phyloP scores from a whole-genome alignment of 2,888 invertebrate species.

The Plagodis pulveraria region DNA sequence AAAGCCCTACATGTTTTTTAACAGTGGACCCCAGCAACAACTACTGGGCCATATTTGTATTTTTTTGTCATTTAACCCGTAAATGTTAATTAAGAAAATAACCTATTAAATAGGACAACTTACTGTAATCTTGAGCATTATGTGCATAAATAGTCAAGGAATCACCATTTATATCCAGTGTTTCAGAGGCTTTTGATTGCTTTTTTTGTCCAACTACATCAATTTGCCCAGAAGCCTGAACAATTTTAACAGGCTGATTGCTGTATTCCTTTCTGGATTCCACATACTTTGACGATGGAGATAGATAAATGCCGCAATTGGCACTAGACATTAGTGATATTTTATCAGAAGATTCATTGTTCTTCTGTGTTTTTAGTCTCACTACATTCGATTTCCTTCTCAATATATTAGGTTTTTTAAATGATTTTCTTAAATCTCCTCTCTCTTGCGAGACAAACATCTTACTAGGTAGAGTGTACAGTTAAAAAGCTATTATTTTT shows the following conservation, averaged over 20 bases:
- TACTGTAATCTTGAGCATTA: slow-evolving; percentile 21
- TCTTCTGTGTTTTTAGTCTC: slow-evolving; percentile 15
- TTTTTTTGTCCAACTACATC: slow-evolving; percentile 5
- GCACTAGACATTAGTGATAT: not conserved
- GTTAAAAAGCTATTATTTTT: not conserved
- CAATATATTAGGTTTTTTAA: slow-evolving; percentile 77
- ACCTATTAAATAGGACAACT: not conserved
- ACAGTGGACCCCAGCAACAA: too few relatives aligned
- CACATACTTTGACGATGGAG: not conserved
- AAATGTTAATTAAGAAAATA: too few relatives aligned
- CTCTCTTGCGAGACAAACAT: slow-evolving; percentile 71
- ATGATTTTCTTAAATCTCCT: slow-evolving; percentile 59
- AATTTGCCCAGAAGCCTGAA: slow-evolving; percentile 2
- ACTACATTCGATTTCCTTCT: slow-evolving; percentile 60
- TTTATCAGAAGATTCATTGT: slow-evolving; percentile 42
- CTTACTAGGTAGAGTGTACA: slow-evolving; percentile 36
- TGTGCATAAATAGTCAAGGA: slow-evolving; percentile 22
- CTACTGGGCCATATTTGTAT: too few relatives aligned
- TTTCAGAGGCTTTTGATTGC: slow-evolving; percentile 4
- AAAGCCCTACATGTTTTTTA: too few relatives aligned
- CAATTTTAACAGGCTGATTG: slow-evolving; percentile 7
- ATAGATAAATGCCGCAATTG: not conserved
- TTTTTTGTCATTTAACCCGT: too few relatives aligned
- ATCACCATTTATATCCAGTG: slow-evolving; percentile 16
- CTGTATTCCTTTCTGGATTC: not conserved